Percentiles rank a stretch among this genome's conserved stretches.
Evolutionary conservation across 2,797 vertebrate genomes (phyloP).

Genomic region (Rhinichthys osculus): DNA sequence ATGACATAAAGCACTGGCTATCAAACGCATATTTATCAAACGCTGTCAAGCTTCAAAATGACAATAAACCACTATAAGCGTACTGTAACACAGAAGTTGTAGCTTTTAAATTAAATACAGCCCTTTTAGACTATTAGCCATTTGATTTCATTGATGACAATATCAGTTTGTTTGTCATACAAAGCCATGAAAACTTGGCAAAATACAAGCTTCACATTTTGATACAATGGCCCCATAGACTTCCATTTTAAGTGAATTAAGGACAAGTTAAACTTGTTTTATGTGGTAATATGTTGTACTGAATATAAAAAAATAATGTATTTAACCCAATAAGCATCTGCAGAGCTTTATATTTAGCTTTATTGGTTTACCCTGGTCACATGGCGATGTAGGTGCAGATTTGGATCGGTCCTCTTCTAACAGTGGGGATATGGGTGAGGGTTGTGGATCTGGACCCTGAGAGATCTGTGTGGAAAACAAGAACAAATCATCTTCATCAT

Average conservation of each 20-base stretch:
- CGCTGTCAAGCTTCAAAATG: neutral
- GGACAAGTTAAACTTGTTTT: neutral
- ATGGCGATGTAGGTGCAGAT: slow-evolving; percentile 93
- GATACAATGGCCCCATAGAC: neutral
- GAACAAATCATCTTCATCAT: slow-evolving; percentile 10
- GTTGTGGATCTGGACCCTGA: slow-evolving; percentile 85
- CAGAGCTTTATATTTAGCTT: neutral
- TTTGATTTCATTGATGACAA: neutral
- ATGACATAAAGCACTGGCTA: neutral
- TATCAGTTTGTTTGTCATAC: neutral
- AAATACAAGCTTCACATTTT: neutral
- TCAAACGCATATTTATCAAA: neutral
- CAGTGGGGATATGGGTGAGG: slow-evolving; percentile 79
- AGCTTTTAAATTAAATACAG: neutral
- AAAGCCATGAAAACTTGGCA: neutral
- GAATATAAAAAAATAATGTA: neutral
- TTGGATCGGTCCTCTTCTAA: slow-evolving; percentile 89
- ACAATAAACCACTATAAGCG: neutral
- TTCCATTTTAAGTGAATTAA: neutral
- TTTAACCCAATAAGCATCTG: neutral
- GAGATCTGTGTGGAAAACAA: slow-evolving; percentile 77
- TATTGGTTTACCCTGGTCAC: slow-evolving; percentile 86
- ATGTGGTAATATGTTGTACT: neutral
- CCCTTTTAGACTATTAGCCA: neutral
- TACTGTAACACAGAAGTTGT: neutral